Base-by-base conservation (phyloP, 64 coral and sea anemone species). In the Stylophora pistillata region DNA sequence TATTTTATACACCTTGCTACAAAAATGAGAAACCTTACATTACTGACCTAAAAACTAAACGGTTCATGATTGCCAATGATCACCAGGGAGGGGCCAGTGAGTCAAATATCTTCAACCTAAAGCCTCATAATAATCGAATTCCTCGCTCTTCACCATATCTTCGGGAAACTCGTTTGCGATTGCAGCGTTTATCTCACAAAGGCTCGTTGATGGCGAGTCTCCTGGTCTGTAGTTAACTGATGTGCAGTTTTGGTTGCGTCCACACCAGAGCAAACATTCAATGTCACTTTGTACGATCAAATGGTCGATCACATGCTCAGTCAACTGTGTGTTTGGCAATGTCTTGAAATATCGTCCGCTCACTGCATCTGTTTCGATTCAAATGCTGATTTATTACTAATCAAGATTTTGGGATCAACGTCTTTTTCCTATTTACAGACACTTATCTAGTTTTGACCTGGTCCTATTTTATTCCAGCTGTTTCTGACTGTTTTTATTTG, bases 111-210 rank as follows among this genome's bases (percentile, higher is more conserved):
- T 68, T 25, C 26, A 68, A 25, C 23, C 64, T 21, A 78, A 20
- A 13, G 16, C 9, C 85, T 76, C 85, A 52, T 30, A 53, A 72
- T 87, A 87, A 15, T 63, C 58, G 14, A 56, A 74, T 20, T 34
- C 71, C 10, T 58, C 13, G 69, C 29, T 75, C 52, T 87, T 4
- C 2, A 15, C 33, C 7, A 87, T 1, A 59, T 87, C 71, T 15
- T 21, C 54, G 30, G 85, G 85, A 76, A 74, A 87, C 41, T 68
- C 23, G 18, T 15, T 20, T 58, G 10, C 70, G 20, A 30, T 57
- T 16, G 70, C 52, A 18, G 25, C 71, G 23, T 74, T 87, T 59
- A 87, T 62, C 53, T 87, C 85, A 58, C 85, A 87, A 11, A 75
- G 15, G 30, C 27, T 47, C 18, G 70, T 23, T 20, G 1, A 56